Conservation (phyloP, 2,888 invertebrate species). For the Neoitamus cyanurus region DNA sequence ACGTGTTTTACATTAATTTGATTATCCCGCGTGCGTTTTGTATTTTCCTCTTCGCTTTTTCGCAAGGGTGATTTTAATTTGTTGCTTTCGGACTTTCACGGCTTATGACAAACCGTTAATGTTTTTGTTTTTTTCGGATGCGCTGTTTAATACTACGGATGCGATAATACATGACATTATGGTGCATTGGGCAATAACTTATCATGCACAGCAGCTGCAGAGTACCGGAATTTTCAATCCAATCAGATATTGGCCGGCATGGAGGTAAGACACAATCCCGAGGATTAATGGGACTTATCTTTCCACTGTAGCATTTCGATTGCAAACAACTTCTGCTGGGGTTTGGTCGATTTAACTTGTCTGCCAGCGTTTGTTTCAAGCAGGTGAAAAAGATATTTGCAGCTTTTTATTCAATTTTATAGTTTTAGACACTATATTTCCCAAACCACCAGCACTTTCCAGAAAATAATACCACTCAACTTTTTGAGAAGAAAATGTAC, state of each 20-base stretch:
- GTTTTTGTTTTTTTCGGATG: background rate
- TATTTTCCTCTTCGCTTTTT: background rate
- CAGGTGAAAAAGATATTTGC: no score
- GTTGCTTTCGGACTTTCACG: background rate
- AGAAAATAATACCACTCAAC: no score
- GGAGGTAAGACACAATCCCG: background rate
- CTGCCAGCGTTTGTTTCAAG: no score
- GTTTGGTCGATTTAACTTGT: background rate
- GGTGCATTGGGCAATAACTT: background rate
- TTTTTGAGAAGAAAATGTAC: no score
- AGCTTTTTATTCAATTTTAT: no score
- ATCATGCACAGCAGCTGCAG: background rate
- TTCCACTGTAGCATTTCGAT: background rate
- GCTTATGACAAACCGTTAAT: background rate
- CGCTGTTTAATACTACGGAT: background rate
- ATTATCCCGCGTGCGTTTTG: background rate
- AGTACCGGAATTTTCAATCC: background rate
- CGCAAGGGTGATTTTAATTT: background rate
- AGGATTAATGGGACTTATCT: background rate
- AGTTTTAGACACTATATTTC: no score
- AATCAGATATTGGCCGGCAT: background rate
- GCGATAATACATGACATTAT: background rate
- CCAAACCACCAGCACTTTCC: no score
- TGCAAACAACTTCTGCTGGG: background rate
- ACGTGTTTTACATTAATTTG: background rate